A percentile compares a stretch with the other conserved stretches of the same genome.
These are phyloP conservation scores for Hydropsyche tenuis DNA, from an alignment of 1,140 invertebrate species.

Conservation along the genomic window DNA sequence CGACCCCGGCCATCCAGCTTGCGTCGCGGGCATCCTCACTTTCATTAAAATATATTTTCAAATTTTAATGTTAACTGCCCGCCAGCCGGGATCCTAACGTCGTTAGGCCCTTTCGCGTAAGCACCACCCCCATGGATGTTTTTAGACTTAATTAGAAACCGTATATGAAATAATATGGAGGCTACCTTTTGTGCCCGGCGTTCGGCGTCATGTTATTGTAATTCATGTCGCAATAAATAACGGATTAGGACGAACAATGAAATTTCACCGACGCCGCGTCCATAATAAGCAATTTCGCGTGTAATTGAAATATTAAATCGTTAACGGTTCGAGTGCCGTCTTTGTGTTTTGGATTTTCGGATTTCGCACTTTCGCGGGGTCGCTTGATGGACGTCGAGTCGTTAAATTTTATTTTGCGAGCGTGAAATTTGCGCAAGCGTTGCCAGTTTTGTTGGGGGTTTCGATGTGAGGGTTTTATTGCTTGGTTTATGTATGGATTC, in stretches of 20 bases:
- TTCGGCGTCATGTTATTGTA: slow-evolving; percentile 49
- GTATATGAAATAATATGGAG: slow-evolving; percentile 51
- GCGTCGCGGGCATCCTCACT: slow-evolving; percentile 42
- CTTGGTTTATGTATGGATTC: too few relatives aligned
- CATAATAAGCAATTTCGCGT: slow-evolving; percentile 48
- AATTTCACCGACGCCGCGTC: slow-evolving; percentile 45
- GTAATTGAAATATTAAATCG: slow-evolving; percentile 51
- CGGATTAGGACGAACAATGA: slow-evolving; percentile 50
- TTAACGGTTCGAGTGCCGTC: slow-evolving; percentile 44
- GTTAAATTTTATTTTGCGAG: too few relatives aligned
- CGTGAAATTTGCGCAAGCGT: too few relatives aligned
- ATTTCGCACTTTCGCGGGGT: background rate
- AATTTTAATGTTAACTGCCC: slow-evolving; percentile 50
- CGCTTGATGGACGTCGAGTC: background rate
- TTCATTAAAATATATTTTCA: slow-evolving; percentile 51
- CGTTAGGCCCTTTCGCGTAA: slow-evolving; percentile 44
- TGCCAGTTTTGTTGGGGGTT: too few relatives aligned
- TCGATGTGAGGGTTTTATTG: too few relatives aligned
- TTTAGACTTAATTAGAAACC: slow-evolving; percentile 52
- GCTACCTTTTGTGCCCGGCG: slow-evolving; percentile 49
- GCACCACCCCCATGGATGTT: slow-evolving; percentile 49
- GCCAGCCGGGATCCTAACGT: slow-evolving; percentile 42
- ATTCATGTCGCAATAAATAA: slow-evolving; percentile 51
- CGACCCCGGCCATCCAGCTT: background rate
- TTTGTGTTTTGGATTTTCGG: background rate